phyloP scores from a whole-genome alignment of 1,140 invertebrate genomes.

The Hesperophylax magnus region DNA sequence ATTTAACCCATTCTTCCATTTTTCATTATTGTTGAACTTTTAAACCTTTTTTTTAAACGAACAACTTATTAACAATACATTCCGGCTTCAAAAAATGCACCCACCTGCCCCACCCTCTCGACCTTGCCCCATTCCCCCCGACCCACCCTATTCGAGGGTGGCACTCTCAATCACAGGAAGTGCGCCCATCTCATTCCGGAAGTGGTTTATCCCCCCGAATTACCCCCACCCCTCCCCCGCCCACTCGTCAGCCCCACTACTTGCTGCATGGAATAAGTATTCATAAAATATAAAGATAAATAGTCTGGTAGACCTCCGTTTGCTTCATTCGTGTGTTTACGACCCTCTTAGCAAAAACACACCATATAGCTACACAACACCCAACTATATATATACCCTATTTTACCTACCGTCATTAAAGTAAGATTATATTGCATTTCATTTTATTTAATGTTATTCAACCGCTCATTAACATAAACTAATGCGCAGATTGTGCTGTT shows the following conservation, averaged over 20 bases:
- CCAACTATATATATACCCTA: no score
- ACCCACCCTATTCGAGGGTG: slow-evolving; percentile 52
- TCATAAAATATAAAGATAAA: slow-evolving; percentile 53
- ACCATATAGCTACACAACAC: neutral
- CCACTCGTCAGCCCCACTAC: slow-evolving; percentile 21
- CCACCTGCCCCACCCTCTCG: slow-evolving; percentile 10
- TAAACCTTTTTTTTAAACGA: no score
- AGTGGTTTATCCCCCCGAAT: slow-evolving; percentile 65
- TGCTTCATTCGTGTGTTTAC: slow-evolving; percentile 23
- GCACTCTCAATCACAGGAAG: slow-evolving; percentile 71
- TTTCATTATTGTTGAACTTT: no score
- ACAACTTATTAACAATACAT: no score
- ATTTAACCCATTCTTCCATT: no score
- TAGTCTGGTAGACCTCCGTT: slow-evolving; percentile 31
- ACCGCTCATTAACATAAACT: no score
- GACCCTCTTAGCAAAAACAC: slow-evolving; percentile 18
- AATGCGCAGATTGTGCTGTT: no score
- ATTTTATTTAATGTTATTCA: no score
- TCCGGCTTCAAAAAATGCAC: slow-evolving; percentile 7
- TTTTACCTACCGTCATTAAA: no score
- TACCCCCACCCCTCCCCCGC: neutral
- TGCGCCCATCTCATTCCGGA: slow-evolving; percentile 71
- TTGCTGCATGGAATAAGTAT: slow-evolving; percentile 39
- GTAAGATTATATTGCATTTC: no score
- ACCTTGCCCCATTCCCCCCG: slow-evolving; percentile 29